Conservation (phyloP, 2,888 invertebrate species). For the Athrips mouffetella region DNA sequence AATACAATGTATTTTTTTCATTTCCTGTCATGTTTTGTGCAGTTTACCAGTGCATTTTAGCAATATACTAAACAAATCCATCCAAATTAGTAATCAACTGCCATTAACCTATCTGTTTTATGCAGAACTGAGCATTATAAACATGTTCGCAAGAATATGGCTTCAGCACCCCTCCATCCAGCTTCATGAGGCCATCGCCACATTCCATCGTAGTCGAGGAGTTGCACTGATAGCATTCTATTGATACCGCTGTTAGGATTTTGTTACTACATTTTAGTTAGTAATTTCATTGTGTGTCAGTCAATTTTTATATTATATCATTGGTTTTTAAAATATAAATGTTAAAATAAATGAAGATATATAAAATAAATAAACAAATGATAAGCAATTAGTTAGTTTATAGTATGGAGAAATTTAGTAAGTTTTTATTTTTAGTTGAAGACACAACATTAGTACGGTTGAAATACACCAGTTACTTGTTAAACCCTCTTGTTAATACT, state of each 20-base stretch:
- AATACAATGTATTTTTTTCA: too few species aligned
- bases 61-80: not conserved
- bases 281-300: not conserved
- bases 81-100: slow-evolving; percentile 20
- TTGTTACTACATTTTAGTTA: not conserved
- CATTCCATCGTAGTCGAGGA: slow-evolving; percentile 83
- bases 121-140: slow-evolving; percentile 88
- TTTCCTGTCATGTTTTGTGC: too few species aligned
- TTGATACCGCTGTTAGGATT: slow-evolving; percentile 58
- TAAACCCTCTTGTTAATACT: too few species aligned
- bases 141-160: slow-evolving; percentile 84
- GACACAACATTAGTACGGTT: too few species aligned
- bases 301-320: too few species aligned
- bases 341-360: not conserved
- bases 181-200: slow-evolving; percentile 81
- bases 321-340: too few species aligned
- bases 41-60: too few species aligned
- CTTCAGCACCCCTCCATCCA: slow-evolving; percentile 74
- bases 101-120: slow-evolving; percentile 86
- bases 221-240: slow-evolving; percentile 89
- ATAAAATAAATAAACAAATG: not conserved
- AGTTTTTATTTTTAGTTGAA: too few species aligned
- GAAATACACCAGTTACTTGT: too few species aligned
- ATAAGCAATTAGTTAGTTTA: slow-evolving; percentile 2
- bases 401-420: slow-evolving; percentile 1